Evolutionary conservation across 2,113 vertebrate genomes (phyloP).

Genomic region (Neotragus moschatus): DNA sequence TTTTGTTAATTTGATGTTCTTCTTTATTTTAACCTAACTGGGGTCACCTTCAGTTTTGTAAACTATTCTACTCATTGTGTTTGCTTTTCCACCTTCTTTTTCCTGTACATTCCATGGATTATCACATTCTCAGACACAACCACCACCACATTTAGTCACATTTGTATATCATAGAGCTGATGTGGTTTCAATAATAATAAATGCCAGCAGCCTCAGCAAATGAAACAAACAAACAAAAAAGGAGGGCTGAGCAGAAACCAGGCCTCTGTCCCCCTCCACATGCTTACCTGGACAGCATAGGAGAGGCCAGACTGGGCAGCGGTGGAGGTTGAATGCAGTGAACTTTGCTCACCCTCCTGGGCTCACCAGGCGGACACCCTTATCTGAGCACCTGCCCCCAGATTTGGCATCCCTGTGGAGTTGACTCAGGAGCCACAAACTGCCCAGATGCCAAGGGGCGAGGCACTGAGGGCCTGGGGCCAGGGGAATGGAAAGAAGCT

Average conservation of each 20-base stretch:
- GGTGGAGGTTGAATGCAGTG: neutral
- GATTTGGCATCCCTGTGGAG: neutral
- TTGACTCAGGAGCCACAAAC: neutral
- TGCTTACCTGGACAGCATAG: neutral
- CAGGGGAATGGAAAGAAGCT: neutral
- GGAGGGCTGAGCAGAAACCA: neutral
- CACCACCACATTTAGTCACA: neutral
- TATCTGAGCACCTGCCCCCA: neutral
- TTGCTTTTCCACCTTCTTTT: neutral
- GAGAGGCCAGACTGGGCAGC: neutral
- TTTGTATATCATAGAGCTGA: neutral
- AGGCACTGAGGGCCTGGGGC: neutral
- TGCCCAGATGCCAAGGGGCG: neutral
- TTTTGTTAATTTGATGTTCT: neutral
- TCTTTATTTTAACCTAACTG: neutral
- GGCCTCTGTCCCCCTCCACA: neutral
- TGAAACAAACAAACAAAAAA: neutral
- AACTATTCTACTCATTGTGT: neutral
- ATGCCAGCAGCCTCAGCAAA: neutral
- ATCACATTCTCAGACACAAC: neutral
- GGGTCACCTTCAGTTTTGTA: slow-evolving; percentile 32
- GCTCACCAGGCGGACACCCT: neutral
- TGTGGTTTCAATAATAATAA: neutral
- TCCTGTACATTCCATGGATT: neutral
- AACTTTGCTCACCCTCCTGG: neutral